Conservation (phyloP, 2,113 vertebrate species). For the Apteryx owenii region DNA sequence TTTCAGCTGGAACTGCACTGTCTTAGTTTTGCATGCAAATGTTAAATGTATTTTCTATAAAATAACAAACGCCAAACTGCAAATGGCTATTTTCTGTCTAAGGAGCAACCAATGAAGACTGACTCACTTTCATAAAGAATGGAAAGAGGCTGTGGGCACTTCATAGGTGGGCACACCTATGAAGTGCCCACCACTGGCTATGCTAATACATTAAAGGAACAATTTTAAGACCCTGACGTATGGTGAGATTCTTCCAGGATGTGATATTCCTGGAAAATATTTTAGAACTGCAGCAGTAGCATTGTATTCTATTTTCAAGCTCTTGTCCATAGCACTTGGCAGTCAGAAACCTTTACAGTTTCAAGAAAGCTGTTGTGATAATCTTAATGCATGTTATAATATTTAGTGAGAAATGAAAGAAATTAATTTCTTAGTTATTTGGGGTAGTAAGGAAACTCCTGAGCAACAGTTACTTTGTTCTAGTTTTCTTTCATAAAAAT, state of each 20-base stretch:
- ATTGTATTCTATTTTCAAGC: not conserved
- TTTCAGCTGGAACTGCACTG: accelerated
- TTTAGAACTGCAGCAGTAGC: accelerated
- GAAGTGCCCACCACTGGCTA: not conserved
- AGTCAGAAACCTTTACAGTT: not conserved
- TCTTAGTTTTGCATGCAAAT: no score
- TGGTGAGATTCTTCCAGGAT: not conserved
- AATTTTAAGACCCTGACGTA: not conserved
- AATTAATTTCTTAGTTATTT: not conserved
- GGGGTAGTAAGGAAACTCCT: not conserved
- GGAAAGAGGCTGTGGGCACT: not conserved
- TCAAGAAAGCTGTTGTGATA: not conserved
- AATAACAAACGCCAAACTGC: not conserved
- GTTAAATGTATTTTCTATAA: not conserved
- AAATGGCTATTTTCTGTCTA: no score
- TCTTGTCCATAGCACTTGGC: accelerated
- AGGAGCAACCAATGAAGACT: not conserved
- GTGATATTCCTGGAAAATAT: not conserved
- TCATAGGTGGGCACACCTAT: no score
- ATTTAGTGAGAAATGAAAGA: not conserved
- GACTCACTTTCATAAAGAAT: not conserved
- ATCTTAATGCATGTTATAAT: not conserved
- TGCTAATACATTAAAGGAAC: accelerated
- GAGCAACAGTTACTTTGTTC: not conserved
- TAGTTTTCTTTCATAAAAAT: not conserved